Conservation (phyloP, 2,888 invertebrate genomes). For the Teleogryllus oceanicus region DNA sequence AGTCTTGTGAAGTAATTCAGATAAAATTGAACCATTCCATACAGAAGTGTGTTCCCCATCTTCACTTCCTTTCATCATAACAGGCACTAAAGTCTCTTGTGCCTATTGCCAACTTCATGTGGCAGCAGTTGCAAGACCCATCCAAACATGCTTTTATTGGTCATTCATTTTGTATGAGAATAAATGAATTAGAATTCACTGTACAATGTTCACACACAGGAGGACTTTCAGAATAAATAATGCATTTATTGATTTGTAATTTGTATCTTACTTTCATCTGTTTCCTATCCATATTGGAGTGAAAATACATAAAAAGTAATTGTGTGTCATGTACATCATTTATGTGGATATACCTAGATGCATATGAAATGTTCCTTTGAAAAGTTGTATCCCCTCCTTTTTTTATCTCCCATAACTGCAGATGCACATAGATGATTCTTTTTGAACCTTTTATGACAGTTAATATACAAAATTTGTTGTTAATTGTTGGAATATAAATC, state of each 20-base stretch:
- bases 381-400: neutral
- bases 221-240: slow-evolving; percentile 37
- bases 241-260: slow-evolving; percentile 39
- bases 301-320: slow-evolving; percentile 3
- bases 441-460: neutral
- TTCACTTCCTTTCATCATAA: slow-evolving; percentile 31
- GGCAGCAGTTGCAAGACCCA: slow-evolving; percentile 29
- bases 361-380: neutral
- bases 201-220: slow-evolving; percentile 38
- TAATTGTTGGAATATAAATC: slow-evolving; percentile 18
- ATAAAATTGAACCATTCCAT: slow-evolving; percentile 19
- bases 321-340: slow-evolving; percentile 18
- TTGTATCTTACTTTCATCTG: slow-evolving; percentile 21
- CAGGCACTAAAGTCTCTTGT: neutral
- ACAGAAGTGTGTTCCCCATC: slow-evolving; percentile 21
- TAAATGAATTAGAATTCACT: slow-evolving; percentile 35
- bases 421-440: neutral
- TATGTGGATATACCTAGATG: neutral
- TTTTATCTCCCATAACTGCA: neutral
- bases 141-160: slow-evolving; percentile 36
- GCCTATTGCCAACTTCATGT: neutral
- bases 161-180: slow-evolving; percentile 32
- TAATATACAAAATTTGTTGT: slow-evolving; percentile 3
- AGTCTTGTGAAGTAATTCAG: slow-evolving; percentile 19
- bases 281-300: neutral